Base-by-base conservation (phyloP, 2,797 vertebrate species). In the Tarsius wallacei region DNA sequence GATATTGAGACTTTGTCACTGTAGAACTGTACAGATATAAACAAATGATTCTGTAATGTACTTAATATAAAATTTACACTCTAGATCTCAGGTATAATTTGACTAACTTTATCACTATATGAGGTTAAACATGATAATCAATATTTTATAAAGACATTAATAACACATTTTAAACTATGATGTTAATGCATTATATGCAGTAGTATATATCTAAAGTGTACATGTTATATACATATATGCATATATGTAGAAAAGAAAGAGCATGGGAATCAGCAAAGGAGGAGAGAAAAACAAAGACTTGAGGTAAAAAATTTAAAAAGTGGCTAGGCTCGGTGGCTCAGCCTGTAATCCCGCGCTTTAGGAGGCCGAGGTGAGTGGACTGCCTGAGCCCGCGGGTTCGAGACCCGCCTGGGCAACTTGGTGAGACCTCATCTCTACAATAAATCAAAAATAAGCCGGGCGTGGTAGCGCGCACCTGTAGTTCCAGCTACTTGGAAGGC, bases 111-210 rank as follows among this genome's bases (percentile, higher is more conserved):
- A 81, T 57, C 15, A 90, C 14, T 42, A 36, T 81, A 81, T 24
- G 59, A 88, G 63, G 55, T 51, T 76, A 88, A 90, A 80, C 42
- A 63, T 15, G 10, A 78, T 77, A 78, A 81, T 53, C 33, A 22
- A 26, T 55, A 55, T 90, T 70, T 90, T 80, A 89, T 10, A 81
- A 82, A 82, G 31, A 15, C 28, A 90, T 81, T 70, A 70, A 81
- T 68, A 77, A 66, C 36, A 36, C 49, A 90, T 57, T 80, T 70
- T 68, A 68, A 89, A 81, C 81, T n/a, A 16, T 68, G 49, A 63
- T 53, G 5, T 73, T 73, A 59, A 26, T 26, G 3, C 70, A 51
- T 73, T 61, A 73, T 59, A 74, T 42, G n/a, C n/a, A 63, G 17
- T 31, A n/a, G 17, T 24, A 42, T 59, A 22, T 47, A 63, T 36